These are phyloP conservation scores for Cotesia congregata DNA, from an alignment of 2,888 invertebrate species.

Conservation along the genomic window DNA sequence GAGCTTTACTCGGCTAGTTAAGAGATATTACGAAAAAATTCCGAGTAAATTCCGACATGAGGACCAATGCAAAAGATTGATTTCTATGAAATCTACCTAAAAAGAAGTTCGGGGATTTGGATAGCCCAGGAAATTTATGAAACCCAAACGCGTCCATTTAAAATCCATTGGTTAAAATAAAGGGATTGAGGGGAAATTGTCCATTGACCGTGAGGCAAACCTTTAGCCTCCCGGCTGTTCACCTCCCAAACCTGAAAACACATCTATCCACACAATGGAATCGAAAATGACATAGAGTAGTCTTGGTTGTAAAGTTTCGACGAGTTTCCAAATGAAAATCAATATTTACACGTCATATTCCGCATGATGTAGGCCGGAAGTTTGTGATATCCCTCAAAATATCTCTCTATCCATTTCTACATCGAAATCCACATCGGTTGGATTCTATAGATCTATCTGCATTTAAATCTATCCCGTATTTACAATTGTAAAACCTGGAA, in stretches of 20 bases:
- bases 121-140: neutral
- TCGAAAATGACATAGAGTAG: constrained; percentile 20
- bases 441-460: neutral
- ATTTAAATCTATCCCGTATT: neutral
- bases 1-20: too few species aligned
- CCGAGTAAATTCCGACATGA: too few species aligned
- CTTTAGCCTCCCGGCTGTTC: neutral
- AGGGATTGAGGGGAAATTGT: neutral
- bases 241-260: constrained; percentile 10
- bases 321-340: constrained; percentile 24
- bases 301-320: constrained; percentile 36
- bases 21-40: too few species aligned
- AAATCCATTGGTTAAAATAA: neutral
- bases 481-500: neutral
- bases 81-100: too few species aligned
- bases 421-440: constrained; percentile 9
- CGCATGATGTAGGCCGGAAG: constrained; percentile 20
- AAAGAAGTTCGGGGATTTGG: neutral
- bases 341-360: constrained; percentile 43
- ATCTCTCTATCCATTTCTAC: neutral
- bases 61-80: too few species aligned
- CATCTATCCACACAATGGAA: neutral
- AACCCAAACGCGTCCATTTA: constrained; percentile 4
- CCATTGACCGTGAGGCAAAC: constrained; percentile 15
- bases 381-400: constrained; percentile 2